A percentile compares a stretch with the other conserved stretches of the same genome.
Evolutionary conservation across 2,797 vertebrate species (phyloP).

Genomic region (Fistularia commersonii): DNA sequence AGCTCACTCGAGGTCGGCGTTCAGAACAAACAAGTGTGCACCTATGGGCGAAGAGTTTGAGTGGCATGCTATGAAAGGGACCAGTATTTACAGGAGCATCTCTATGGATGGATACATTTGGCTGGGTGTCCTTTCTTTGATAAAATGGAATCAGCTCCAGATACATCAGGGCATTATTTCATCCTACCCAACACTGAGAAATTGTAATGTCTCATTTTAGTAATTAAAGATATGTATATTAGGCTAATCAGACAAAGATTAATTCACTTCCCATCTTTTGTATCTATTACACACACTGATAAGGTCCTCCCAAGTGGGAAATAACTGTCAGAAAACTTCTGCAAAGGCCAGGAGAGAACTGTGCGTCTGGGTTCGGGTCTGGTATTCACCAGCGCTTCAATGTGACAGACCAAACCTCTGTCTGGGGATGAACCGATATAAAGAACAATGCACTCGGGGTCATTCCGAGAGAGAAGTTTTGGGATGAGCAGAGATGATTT

Average conservation of each 20-base stretch:
- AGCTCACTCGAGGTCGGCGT: neutral
- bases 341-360: conserved; percentile 36
- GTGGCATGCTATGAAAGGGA: conserved; percentile 24
- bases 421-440: conserved; percentile 28
- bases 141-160: conserved; percentile 41
- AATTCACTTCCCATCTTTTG: conserved; percentile 9
- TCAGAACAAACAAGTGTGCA: conserved; percentile 8
- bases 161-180: conserved; percentile 38
- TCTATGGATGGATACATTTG: conserved; percentile 25
- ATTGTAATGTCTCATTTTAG: conserved; percentile 20
- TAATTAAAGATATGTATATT: conserved; percentile 32
- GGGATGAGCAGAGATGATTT: conserved; percentile 43
- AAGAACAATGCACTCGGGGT: conserved; percentile 41
- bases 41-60: conserved; percentile 20
- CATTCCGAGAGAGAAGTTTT: conserved; percentile 30
- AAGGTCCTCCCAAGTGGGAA: conserved; percentile 27
- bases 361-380: conserved; percentile 37
- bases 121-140: conserved; percentile 17
- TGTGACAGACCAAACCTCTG: conserved; percentile 9
- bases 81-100: conserved; percentile 36
- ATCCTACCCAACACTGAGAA: conserved; percentile 27
- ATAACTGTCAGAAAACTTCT: conserved; percentile 37
- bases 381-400: conserved; percentile 10
- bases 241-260: conserved; percentile 4
- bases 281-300: conserved; percentile 15